Evolutionary conservation across 1,140 invertebrate species (phyloP).

Genomic region (Lasioglossum baleicum): DNA sequence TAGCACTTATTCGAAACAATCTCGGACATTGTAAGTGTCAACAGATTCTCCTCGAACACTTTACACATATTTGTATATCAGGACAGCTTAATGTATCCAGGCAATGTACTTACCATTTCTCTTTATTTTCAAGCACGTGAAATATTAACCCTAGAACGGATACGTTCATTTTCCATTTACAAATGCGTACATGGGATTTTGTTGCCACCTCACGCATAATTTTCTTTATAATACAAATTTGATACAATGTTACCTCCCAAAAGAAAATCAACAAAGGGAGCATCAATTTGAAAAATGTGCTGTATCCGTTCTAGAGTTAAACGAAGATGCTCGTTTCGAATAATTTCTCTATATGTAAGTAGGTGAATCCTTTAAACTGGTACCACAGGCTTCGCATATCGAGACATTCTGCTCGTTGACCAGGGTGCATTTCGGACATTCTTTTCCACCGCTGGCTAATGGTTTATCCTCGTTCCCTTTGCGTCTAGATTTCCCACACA

Average conservation of each 20-base stretch:
- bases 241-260: too few relatives aligned
- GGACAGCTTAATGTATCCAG: neutral
- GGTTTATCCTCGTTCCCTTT: conserved; percentile 83
- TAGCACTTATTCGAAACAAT: conserved; percentile 6
- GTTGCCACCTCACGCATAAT: too few relatives aligned
- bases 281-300: too few relatives aligned
- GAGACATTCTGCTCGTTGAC: conserved; percentile 87
- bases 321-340: neutral
- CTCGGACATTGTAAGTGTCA: conserved; percentile 6
- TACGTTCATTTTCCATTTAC: too few relatives aligned
- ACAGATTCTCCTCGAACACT: neutral
- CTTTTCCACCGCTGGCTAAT: conserved; percentile 86
- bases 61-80: conserved; percentile 3
- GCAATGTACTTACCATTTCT: conserved; percentile 26
- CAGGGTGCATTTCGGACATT: conserved; percentile 89
- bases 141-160: neutral
- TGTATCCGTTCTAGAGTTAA: neutral
- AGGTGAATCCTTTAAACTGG: conserved; percentile 86
- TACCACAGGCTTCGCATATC: conserved; percentile 85
- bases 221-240: too few relatives aligned
- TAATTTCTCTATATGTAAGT: conserved; percentile 84
- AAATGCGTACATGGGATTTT: too few relatives aligned
- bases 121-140: neutral
- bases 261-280: too few relatives aligned
- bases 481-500: conserved; percentile 86